A percentile compares a stretch with the other conserved stretches of the same genome.
These are phyloP conservation scores for Gerris lacustris DNA, from an alignment of 2,888 invertebrate species.

Conservation along the genomic window DNA sequence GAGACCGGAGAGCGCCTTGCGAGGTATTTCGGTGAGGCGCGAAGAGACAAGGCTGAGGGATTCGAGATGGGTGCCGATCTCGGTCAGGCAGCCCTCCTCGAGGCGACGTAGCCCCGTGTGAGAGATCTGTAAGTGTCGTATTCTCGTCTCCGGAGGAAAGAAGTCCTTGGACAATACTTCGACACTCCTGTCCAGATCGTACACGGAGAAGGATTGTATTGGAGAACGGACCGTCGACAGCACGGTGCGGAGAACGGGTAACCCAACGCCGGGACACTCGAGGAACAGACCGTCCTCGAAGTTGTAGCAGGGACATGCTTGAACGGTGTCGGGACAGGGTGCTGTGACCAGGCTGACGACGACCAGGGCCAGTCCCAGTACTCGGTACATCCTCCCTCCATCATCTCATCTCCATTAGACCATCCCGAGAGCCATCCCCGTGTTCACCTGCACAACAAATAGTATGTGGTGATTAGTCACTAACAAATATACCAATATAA, in stretches of 20 bases:
- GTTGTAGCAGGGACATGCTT: constrained; percentile 81
- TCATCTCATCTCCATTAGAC: constrained; percentile 2
- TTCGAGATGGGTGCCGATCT: constrained; percentile 30
- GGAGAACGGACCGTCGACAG: constrained; percentile 40
- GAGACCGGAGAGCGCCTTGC: constrained; percentile 51
- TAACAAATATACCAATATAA: too few species aligned
- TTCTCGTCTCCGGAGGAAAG: constrained; percentile 55
- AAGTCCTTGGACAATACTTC: constrained; percentile 60
- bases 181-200: constrained; percentile 72
- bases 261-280: constrained; percentile 74
- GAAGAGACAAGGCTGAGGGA: constrained; percentile 66
- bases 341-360: constrained; percentile 29
- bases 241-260: constrained; percentile 58
- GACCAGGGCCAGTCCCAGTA: constrained; percentile 27
- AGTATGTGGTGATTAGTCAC: not conserved
- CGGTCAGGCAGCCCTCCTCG: constrained; percentile 31
- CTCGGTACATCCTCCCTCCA: constrained; percentile 8
- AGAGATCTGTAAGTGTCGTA: constrained; percentile 63
- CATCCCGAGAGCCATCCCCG: not conserved
- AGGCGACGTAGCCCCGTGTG: constrained; percentile 27
- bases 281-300: constrained; percentile 82
- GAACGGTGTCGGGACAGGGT: constrained; percentile 59
- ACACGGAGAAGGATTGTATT: constrained; percentile 74
- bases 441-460: not conserved
- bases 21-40: constrained; percentile 59